phyloP scores from a whole-genome alignment of 2,888 invertebrate genomes.

The Furcula furcula region DNA sequence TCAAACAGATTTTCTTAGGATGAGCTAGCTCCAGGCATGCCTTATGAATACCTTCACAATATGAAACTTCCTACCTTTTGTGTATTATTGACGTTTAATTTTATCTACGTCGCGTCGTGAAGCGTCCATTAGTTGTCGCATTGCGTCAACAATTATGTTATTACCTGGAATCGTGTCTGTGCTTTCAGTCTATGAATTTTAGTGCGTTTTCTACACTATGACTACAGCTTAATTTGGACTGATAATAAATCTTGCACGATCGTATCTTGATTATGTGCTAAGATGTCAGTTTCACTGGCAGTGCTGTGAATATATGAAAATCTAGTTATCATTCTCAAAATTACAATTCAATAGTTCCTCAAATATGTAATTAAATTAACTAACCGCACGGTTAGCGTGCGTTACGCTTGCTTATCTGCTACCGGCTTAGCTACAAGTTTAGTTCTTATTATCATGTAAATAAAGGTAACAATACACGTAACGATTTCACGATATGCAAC shows the following conservation, averaged over 20 bases:
- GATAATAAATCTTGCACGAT: too few species aligned
- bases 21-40: conserved; percentile 28
- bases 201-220: too few species aligned
- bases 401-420: conserved; percentile 22
- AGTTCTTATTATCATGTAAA: conserved; percentile 41
- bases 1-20: conserved; percentile 28
- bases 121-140: conserved; percentile 28
- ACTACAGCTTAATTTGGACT: too few species aligned
- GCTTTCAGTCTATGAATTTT: too few species aligned
- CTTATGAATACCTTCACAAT: conserved; percentile 38
- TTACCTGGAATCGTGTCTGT: background rate
- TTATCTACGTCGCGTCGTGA: conserved; percentile 31
- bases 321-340: conserved; percentile 4
- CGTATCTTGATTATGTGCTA: too few species aligned
- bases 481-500: conserved; percentile 7
- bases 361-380: conserved; percentile 59
- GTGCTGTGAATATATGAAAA: too few species aligned
- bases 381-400: conserved; percentile 43
- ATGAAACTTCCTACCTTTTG: conserved; percentile 20
- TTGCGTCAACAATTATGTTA: conserved; percentile 11
- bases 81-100: conserved; percentile 41
- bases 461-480: conserved; percentile 32
- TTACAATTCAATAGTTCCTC: conserved; percentile 13
- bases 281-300: too few species aligned
- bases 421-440: conserved; percentile 14